These are phyloP conservation scores for Cassiopea xamachana DNA, from an alignment of 30 jellyfish, hydroid and myxozoan species.

Conservation along the genomic window DNA sequence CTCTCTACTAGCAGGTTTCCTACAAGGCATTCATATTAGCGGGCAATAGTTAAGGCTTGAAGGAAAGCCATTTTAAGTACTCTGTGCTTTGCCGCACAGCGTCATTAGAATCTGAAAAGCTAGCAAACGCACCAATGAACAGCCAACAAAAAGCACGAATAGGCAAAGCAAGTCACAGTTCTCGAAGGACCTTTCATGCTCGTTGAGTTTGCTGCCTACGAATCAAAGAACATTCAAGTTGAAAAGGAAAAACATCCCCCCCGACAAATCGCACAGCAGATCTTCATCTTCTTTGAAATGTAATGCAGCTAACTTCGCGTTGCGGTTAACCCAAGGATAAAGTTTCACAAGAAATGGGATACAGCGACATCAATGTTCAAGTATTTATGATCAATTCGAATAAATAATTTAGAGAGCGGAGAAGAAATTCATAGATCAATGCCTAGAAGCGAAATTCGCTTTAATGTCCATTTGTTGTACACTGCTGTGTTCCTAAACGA, in stretches of 20 bases:
- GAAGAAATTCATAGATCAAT: conserved; percentile 47
- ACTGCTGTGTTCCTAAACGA: neutral
- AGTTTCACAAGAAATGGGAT: conserved; percentile 67
- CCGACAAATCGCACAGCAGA: conserved; percentile 40
- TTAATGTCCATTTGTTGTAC: neutral
- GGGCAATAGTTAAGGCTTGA: too few relatives aligned
- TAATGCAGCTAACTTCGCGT: conserved; percentile 35
- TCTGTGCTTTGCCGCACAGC: too few relatives aligned
- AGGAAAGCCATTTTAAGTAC: too few relatives aligned
- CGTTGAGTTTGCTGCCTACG: neutral
- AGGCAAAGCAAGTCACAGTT: too few relatives aligned
- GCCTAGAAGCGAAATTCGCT: conserved; percentile 46
- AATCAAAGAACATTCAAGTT: neutral
- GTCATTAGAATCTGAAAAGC: too few relatives aligned
- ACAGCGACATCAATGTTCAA: conserved; percentile 58
- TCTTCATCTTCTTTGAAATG: conserved; percentile 50
- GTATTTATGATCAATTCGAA: conserved; percentile 41
- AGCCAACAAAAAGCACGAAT: too few relatives aligned
- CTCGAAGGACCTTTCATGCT: neutral
- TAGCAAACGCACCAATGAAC: too few relatives aligned
- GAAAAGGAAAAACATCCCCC: conserved; percentile 20
- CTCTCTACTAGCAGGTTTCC: too few relatives aligned
- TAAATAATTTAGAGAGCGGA: conserved; percentile 33
- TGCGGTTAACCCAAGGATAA: conserved; percentile 73
- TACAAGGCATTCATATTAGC: too few relatives aligned